These are phyloP conservation scores for Calephelis nemesis DNA, from an alignment of 1,140 invertebrate species.

Conservation along the genomic window DNA sequence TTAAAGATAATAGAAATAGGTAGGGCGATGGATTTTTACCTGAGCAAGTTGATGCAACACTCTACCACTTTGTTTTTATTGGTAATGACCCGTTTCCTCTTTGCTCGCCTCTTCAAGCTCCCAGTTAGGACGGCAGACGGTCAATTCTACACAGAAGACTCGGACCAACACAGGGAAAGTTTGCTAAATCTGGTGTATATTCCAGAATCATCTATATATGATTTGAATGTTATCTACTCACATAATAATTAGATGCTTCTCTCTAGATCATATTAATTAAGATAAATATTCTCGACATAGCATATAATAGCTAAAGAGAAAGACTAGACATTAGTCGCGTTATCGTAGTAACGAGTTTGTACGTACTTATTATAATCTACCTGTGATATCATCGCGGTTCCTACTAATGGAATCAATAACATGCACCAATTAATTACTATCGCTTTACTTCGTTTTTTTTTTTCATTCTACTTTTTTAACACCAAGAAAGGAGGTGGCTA, in stretches of 20 bases:
- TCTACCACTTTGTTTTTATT: no score
- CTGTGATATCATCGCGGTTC: constrained; percentile 41
- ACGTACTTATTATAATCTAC: constrained; percentile 43
- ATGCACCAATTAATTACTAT: constrained; percentile 12
- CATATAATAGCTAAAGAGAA: constrained; percentile 33
- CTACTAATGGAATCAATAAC: constrained; percentile 3
- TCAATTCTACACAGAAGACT: no score
- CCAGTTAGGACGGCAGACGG: not conserved
- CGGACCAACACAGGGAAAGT: not conserved
- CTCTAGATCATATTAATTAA: constrained; percentile 10
- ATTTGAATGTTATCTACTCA: not conserved
- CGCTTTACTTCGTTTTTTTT: constrained; percentile 23
- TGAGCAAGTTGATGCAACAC: no score
- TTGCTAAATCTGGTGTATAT: not conserved
- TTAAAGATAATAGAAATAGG: no score
- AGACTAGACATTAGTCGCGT: constrained; percentile 41
- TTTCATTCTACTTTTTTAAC: no score
- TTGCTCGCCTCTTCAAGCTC: not conserved
- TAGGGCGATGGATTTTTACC: no score
- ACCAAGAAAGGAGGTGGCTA: no score
- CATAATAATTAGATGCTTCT: constrained; percentile 10
- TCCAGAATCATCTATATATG: not conserved
- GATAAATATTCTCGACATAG: constrained; percentile 29
- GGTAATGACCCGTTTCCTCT: no score
- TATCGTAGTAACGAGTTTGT: constrained; percentile 50